Base-by-base conservation (phyloP, 2,113 vertebrate genomes). In the Motacilla alba region DNA sequence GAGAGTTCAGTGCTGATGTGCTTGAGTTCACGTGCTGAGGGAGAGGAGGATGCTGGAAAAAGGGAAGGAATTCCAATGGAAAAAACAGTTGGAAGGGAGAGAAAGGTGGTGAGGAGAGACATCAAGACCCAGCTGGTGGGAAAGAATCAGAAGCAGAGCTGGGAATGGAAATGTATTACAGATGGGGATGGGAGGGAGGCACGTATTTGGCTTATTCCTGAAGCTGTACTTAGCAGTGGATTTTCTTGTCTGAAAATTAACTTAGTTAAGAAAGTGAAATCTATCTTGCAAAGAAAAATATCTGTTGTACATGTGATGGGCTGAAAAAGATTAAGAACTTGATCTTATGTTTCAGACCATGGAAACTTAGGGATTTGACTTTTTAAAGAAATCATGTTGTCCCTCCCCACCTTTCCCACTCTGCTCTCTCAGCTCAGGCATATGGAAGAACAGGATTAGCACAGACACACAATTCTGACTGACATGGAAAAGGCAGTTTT, bases 1-100 rank as follows among this genome's bases (percentile, higher is more conserved):
- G 78, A 90, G 97, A 93, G 89, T 70, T 96, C 90, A 91, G 3
- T n/a, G 69, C 87, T 92, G 92, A 87, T 91, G 86, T 90, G 81
- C 87, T 70, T 3, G 62, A 79, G 67, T 63, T 93, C 80, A 44
- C 2, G 2, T 85, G 62, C 89, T 67, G 63, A 55, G 69, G 83
- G 75, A 87, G 75, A 37, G 59, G 26, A 82, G 77, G 53, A 24
- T 47, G 50, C 59, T 83, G 46, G 63, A 60, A 49, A 52, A 81
- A n/a, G 37, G 15, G 63, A 83, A 46, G 39, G 64, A 74, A 84
- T 85, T 83, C 81, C 66, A 44, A 4, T 30, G 55, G 74, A 37
- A 77, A 93, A 72, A 87, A 31, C 10, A 43, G n/a, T 22, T 89
- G 67, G 80, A 83, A 66, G 24, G 70, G 33, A 63, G 47, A 52